A percentile compares a stretch with the other conserved stretches of the same genome.
Evolutionary conservation across 64 coral and sea anemone species (phyloP).

Genomic region (Orbicella faveolata): DNA sequence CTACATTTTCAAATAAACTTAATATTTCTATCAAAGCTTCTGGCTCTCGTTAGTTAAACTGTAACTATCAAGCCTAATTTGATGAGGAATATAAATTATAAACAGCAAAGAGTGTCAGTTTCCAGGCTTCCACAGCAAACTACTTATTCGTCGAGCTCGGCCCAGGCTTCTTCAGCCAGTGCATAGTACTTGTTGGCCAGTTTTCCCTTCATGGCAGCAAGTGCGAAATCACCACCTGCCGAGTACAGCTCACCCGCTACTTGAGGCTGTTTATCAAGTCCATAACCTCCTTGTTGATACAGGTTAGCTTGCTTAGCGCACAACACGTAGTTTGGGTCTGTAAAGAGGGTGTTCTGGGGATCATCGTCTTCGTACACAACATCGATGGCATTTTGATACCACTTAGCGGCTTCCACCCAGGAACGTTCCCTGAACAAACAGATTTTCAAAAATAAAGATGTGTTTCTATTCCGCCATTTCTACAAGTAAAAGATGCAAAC

Average conservation of each 20-base stretch:
- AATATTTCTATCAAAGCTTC: no score
- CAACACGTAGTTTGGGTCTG: conserved; percentile 73
- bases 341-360: conserved; percentile 76
- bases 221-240: conserved; percentile 81
- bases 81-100: no score
- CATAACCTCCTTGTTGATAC: conserved; percentile 83
- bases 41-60: no score
- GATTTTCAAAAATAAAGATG: not conserved
- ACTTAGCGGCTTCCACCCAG: conserved; percentile 71
- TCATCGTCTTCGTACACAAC: conserved; percentile 81
- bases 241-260: conserved; percentile 85
- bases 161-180: conserved; percentile 92
- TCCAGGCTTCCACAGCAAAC: not conserved
- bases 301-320: conserved; percentile 68
- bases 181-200: conserved; percentile 93
- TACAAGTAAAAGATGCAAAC: no score
- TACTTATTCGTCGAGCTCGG: conserved; percentile 73
- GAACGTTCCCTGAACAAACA: conserved; percentile 30
- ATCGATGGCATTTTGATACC: conserved; percentile 92
- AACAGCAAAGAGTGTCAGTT: no score
- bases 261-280: conserved; percentile 87
- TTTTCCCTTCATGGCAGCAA: conserved; percentile 93
- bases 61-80: no score
- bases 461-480: not conserved
- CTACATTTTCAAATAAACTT: no score